Conservation (phyloP, 2,113 vertebrate genomes). For the Equus quagga region DNA sequence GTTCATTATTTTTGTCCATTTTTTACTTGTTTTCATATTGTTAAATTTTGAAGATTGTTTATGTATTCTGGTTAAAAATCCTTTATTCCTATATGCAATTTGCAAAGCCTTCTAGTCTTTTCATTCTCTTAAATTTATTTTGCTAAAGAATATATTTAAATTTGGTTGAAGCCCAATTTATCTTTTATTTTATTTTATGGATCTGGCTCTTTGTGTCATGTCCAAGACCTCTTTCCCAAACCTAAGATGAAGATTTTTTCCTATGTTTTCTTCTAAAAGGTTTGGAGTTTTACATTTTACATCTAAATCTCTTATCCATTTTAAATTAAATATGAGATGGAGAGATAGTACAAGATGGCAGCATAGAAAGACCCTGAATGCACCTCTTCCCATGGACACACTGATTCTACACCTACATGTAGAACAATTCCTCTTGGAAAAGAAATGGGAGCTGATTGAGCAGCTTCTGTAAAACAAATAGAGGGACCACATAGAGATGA, state of each 20-base stretch:
- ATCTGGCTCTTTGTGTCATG: no score
- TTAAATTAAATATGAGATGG: no score
- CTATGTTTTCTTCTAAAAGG: no score
- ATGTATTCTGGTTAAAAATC: background rate
- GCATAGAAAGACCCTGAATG: background rate
- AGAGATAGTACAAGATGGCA: background rate
- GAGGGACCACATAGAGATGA: background rate
- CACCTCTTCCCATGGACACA: background rate
- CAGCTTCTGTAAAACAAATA: background rate
- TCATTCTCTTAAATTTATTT: background rate
- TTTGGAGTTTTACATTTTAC: no score
- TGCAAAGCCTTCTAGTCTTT: background rate
- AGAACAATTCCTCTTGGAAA: background rate
- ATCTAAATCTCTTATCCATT: no score
- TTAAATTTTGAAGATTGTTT: background rate
- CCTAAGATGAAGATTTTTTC: no score
- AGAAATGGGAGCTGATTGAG: background rate
- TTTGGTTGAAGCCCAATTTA: background rate
- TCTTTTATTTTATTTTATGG: no score
- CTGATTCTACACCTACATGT: background rate
- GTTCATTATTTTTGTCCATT: no score
- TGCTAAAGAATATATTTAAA: background rate
- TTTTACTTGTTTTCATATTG: background rate
- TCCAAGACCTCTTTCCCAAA: no score
- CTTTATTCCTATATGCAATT: background rate